Evolutionary conservation across 2,888 invertebrate genomes (phyloP), one percentile per base, ranked within the genome.

Genomic region (Leistus spinibarbis): DNA sequence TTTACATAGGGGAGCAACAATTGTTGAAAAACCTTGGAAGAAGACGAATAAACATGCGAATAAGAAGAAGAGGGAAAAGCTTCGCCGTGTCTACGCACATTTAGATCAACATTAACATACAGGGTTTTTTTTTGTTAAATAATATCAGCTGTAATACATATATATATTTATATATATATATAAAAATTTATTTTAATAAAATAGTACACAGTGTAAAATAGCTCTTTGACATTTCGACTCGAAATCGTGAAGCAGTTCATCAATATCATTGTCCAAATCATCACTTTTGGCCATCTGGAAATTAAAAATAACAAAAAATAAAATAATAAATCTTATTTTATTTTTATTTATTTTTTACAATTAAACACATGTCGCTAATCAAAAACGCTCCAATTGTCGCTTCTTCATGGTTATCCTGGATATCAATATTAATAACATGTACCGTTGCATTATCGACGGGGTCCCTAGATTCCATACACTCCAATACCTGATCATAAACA

Each of bases 331-430:
- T 16, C 2, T 60, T 16, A 40, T 13, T 4, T 60, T 10, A 16
- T 3, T 16, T 4, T 4, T 54, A 66, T 17, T 72, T 62, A 76
- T 69, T 80, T 10, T 84, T 85, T 88, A 95, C 94, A 92, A 95
- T 92, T 73, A 93, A 91, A 79, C 97, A 95, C 87, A 99, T 91
- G 86, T 99, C 98, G 86, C 96, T 96, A 79, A 99, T 98, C 80
- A 98, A 89, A 87, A 99, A 98, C 53, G 99, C 99, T 79, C 99
- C 99, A 82, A 99, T 93, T 2, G 99, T 97, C 0, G 99, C 99
- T 86, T 99, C 99, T 85, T 99, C 99, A 79, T 99, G 97, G 87
- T 99, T 99, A 87, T 99, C 99, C 85, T 97, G 97, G 81, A 99
- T 98, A 84, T 99, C 99, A 80, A 99, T 93, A 85, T 99, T 99